These are phyloP conservation scores for Pipra filicauda DNA, from an alignment of 2,113 vertebrate genomes.

Conservation along the genomic window DNA sequence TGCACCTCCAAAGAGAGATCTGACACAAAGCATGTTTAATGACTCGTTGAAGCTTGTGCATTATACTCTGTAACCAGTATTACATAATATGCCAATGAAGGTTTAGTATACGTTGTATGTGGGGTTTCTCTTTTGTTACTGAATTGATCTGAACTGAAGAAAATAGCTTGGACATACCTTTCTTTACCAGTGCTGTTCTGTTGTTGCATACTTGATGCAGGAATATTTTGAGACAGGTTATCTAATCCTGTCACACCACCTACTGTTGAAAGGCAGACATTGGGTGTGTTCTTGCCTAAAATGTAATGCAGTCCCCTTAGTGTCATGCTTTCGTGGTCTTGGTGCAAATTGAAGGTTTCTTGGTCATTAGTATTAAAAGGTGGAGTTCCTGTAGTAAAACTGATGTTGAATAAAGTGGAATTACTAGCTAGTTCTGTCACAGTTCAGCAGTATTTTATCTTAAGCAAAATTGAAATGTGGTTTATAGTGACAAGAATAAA, in stretches of 20 bases:
- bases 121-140: neutral
- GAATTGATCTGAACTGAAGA: neutral
- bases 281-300: neutral
- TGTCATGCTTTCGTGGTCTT: neutral
- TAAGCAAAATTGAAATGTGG: neutral
- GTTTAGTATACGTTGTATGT: neutral
- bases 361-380: neutral
- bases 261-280: slow-evolving; percentile 24
- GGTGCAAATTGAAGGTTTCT: neutral
- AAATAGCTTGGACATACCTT: neutral
- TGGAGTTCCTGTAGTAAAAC: neutral
- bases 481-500: neutral
- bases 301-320: neutral
- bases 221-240: neutral
- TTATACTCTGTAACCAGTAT: neutral
- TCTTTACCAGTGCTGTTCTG: neutral
- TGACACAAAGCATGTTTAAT: neutral
- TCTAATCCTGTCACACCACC: slow-evolving; percentile 48
- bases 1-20: neutral
- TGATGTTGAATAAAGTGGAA: neutral
- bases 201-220: fast-evolving
- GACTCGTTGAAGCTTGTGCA: neutral
- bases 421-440: neutral
- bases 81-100: neutral
- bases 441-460: neutral